Evolutionary conservation across 2,888 invertebrate species (phyloP), one percentile per base, ranked within the genome.

Genomic region (Graphium colonna): DNA sequence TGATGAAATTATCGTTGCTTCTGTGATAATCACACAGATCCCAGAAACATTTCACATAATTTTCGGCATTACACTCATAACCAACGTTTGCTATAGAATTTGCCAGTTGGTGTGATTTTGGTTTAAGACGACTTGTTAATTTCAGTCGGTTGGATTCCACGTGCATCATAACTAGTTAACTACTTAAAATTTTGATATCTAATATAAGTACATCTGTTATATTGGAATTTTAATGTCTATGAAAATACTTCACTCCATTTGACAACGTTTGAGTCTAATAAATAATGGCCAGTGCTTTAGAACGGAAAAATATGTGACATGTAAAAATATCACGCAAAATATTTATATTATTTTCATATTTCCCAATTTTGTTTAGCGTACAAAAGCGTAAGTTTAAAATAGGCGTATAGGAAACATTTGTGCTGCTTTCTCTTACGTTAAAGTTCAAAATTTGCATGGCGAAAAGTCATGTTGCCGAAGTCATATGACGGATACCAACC

Each of bases 1-100:
- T 47, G 12, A 60, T 26, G 26, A 79, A 69, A 46, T 62, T 62
- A 13, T 76, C 74, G 1, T 61, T 58, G 56, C 79, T 79, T 54
- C 61, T 73, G 51, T 84, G 81, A 13, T 69, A 71, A 58, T 82
- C 82, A 57, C 86, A 86, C 3, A 87, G 64, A 3, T 74, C 71
- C 86, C 85, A 87, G 58, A 88, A 87, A 58, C 83, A 82, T 64
- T 84, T 84, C 16, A 85, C 64, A 52, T 86, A 88, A 60, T 78
- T 73, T 43, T 86, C 80, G 0, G 79, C 69, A 55, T 82, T 82
- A 57, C 83, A 85, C 54, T 82, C 82, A 39, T 72, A 80, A 21
- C 77, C 74, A 44, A 82, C 77, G 15, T 67, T 74, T 1, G 64
- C 65, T 56, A 71, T 68, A 52, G 79, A 73, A 9, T 78, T 63